phyloP scores from a whole-genome alignment of 2,797 vertebrate species.

The Lepus oiostolus region DNA sequence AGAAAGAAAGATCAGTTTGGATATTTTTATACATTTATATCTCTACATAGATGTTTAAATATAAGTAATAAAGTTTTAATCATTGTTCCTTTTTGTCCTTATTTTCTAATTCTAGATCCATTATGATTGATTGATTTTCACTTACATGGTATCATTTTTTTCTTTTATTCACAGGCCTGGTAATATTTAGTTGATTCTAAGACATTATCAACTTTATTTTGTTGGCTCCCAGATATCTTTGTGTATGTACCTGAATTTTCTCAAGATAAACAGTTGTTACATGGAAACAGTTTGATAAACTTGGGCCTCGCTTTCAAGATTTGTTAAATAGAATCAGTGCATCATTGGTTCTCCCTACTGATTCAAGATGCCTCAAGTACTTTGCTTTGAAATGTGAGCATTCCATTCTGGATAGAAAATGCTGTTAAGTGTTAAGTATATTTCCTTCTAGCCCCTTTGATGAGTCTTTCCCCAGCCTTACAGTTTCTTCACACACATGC shows the following conservation, averaged over 20 bases:
- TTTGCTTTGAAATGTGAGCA: not conserved
- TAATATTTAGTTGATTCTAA: not conserved
- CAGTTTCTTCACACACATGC: not conserved
- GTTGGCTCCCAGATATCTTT: not conserved
- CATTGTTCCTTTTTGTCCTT: not conserved
- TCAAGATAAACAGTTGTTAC: not conserved
- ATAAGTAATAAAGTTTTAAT: not conserved
- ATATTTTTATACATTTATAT: conserved; percentile 30
- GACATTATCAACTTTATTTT: not conserved
- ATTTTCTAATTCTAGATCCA: not conserved
- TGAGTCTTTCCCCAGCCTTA: not conserved
- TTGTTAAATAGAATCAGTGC: not conserved
- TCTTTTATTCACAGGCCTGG: not conserved
- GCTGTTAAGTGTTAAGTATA: not conserved
- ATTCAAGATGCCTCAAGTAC: not conserved
- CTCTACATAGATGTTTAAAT: not conserved
- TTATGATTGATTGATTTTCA: not conserved
- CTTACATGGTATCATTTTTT: not conserved
- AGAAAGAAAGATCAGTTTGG: not conserved
- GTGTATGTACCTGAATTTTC: not conserved
- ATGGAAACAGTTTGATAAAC: not conserved
- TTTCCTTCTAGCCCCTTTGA: not conserved
- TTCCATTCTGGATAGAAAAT: not conserved
- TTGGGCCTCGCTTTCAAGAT: not conserved
- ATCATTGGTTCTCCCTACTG: not conserved